phyloP scores from a whole-genome alignment of 1,140 invertebrate species.

The Trichomalopsis sarcophagae region DNA sequence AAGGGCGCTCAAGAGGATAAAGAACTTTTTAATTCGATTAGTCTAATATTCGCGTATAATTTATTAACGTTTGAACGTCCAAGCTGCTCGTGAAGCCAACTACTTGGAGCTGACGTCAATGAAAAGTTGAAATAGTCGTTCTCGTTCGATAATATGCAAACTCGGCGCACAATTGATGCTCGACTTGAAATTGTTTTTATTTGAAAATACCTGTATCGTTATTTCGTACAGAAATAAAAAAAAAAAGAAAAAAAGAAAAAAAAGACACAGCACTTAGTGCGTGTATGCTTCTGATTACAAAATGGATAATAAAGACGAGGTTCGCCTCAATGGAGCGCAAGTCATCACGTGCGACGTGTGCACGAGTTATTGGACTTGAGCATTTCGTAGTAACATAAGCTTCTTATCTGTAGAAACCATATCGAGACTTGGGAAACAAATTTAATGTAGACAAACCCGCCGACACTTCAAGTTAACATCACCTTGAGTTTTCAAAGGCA shows the following conservation, averaged over 20 bases:
- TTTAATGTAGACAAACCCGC: conserved; percentile 40
- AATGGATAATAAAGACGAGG: background rate
- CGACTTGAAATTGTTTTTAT: background rate
- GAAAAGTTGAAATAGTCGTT: background rate
- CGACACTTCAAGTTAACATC: conserved; percentile 38
- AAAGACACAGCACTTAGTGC: too few relatives aligned
- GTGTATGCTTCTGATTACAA: background rate
- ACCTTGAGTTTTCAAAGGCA: conserved; percentile 47
- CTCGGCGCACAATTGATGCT: background rate
- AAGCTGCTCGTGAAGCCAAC: background rate
- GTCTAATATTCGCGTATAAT: background rate
- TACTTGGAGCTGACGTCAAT: background rate
- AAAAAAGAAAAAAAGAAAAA: too few relatives aligned
- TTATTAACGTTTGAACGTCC: background rate
- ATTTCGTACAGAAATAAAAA: too few relatives aligned
- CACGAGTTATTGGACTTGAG: conserved; percentile 9
- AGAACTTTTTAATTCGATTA: background rate
- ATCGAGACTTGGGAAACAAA: conserved; percentile 44
- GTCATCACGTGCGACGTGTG: background rate
- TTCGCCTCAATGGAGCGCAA: background rate
- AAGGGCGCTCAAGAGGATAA: background rate
- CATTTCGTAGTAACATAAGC: conserved; percentile 44
- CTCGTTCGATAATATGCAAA: background rate
- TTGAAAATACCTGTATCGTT: too few relatives aligned
- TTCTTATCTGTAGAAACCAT: conserved; percentile 47